Percentiles rank a stretch among this genome's conserved stretches.
phyloP scores from a whole-genome alignment of 2,888 invertebrate genomes.

The Tipula lateralis region DNA sequence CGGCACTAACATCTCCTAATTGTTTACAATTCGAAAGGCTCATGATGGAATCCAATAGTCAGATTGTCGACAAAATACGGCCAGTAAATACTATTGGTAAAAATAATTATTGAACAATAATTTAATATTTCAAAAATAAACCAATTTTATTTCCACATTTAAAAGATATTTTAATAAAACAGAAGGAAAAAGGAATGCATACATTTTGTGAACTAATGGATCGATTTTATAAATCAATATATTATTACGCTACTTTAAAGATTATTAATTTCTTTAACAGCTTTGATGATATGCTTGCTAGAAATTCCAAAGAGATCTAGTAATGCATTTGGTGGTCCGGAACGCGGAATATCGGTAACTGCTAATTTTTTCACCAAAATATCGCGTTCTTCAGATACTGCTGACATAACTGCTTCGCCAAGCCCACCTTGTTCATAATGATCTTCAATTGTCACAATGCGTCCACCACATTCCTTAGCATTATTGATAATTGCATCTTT shows the following conservation, averaged over 20 bases:
- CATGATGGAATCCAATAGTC: no score
- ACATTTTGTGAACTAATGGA: not conserved
- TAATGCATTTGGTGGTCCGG: constrained; percentile 82
- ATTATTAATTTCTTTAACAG: constrained; percentile 55
- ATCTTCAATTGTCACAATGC: constrained; percentile 91
- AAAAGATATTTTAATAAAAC: not conserved
- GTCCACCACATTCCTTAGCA: constrained; percentile 73
- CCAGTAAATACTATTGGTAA: no score
- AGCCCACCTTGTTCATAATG: constrained; percentile 95
- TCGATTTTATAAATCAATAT: not conserved
- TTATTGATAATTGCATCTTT: constrained; percentile 66
- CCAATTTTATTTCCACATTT: not conserved
- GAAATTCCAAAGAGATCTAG: constrained; percentile 87
- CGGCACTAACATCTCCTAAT: no score
- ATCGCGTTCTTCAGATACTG: constrained; percentile 66
- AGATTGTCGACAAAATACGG: no score
- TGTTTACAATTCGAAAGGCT: no score
- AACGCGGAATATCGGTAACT: constrained; percentile 80
- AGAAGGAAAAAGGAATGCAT: not conserved
- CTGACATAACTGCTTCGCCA: constrained; percentile 89
- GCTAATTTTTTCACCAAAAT: constrained; percentile 72
- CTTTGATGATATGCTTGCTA: constrained; percentile 69
- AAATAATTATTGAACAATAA: not conserved
- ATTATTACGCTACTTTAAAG: not conserved
- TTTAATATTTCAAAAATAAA: not conserved